A percentile compares a stretch with the other conserved stretches of the same genome.
Evolutionary conservation across 2,888 invertebrate genomes (phyloP).

Genomic region (Microctonus brassicae): DNA sequence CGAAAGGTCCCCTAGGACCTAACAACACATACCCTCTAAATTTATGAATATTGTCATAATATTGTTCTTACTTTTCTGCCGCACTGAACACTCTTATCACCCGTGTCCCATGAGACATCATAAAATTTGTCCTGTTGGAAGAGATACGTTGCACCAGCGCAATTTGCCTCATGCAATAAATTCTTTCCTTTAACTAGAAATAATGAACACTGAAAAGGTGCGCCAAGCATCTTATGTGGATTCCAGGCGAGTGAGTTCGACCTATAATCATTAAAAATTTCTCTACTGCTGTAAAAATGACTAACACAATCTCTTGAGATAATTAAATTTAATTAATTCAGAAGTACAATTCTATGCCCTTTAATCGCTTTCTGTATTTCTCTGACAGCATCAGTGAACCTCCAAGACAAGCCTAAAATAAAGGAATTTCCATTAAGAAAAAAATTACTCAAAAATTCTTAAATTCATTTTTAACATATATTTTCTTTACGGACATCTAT

Average conservation of each 20-base stretch:
- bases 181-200: conserved; percentile 76
- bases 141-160: conserved; percentile 81
- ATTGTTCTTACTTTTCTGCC: conserved; percentile 80
- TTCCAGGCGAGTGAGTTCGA: conserved; percentile 87
- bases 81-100: conserved; percentile 92
- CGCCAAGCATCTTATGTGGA: conserved; percentile 88
- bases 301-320: neutral
- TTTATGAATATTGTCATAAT: neutral
- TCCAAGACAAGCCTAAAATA: conserved; percentile 81
- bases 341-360: conserved; percentile 76
- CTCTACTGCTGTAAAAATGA: no score
- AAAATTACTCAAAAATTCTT: conserved; percentile 3
- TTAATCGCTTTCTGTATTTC: conserved; percentile 74
- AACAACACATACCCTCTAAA: neutral
- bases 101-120: conserved; percentile 83
- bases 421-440: neutral
- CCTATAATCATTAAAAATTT: conserved; percentile 69
- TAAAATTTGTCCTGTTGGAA: conserved; percentile 90
- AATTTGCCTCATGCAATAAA: conserved; percentile 78
- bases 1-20: no score
- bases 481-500: conserved; percentile 77
- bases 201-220: conserved; percentile 83
- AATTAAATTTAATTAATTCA: conserved; percentile 11
- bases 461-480: neutral
- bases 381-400: conserved; percentile 81